Base-by-base conservation (phyloP, 1,140 invertebrate species). In the Hormaphis cornu region DNA sequence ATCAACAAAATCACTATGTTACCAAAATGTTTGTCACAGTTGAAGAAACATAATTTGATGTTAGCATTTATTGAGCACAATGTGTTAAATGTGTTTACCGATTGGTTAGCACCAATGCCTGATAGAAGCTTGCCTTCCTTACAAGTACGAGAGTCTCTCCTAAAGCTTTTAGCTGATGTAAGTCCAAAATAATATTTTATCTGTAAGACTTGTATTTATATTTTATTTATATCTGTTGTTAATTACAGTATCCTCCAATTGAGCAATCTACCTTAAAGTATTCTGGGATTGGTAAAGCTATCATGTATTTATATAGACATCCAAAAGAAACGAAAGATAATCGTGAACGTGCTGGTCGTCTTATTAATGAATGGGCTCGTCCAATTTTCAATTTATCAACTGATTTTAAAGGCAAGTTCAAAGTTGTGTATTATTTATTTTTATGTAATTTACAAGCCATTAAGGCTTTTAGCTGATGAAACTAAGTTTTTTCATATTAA, bases 231-330 rank as follows among this genome's bases (percentile, higher is more conserved):
- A 4, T 26, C 53, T 54, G n/a, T n/a, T n/a, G n/a, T 44, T 24
- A 28, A 69, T 73, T 84, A 35, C 77, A 96, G 90, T 96, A 97
- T 80, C 94, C 93, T 26, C 82, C 85, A 53, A 87, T 96, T 71
- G 92, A 94, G 76, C 90, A 93, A 76, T 86, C 87, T 28, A 86
- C 90, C 53, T 79, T 99, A 50, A 98, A 97, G 79, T 89, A 91
- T 73, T 96, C 94, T 46, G 93, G 96, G 46, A 93, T 97, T 75
- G 92, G 96, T 30, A 96, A 98, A 80, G 97, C 97, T 72, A 93
- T 99, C 0, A 99, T 99, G 97, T 98, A 98, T 81, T 82, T 99
- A 14, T 98, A 95, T 78, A 99, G 99, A 78, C 96, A 99, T 81
- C 96, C 97, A 0, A 93, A 91, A 80, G 97, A 99, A 83, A 91